phyloP scores from a whole-genome alignment of 2,797 vertebrate genomes.

The Diplodus sargus region DNA sequence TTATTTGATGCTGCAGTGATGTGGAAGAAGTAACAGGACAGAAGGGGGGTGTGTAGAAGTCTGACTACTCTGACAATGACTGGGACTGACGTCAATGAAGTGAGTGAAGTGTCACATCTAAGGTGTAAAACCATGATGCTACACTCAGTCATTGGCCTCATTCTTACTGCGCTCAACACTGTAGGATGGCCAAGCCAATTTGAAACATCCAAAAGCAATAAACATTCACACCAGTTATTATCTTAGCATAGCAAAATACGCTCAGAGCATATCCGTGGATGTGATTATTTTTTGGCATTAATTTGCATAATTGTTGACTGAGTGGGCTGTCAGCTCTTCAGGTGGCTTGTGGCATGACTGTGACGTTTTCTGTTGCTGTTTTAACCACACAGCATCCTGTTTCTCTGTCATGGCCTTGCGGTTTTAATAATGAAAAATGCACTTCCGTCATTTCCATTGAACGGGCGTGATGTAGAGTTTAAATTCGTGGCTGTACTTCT shows the following conservation, averaged over 20 bases:
- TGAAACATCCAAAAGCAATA: neutral
- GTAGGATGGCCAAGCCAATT: neutral
- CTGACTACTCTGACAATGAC: slow-evolving; percentile 77
- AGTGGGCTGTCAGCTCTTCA: slow-evolving; percentile 60
- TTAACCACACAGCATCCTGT: slow-evolving; percentile 86
- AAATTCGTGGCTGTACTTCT: slow-evolving; percentile 60
- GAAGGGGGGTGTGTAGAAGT: slow-evolving; percentile 61
- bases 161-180: slow-evolving; percentile 17
- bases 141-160: slow-evolving; percentile 38
- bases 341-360: slow-evolving; percentile 73
- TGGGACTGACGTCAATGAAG: slow-evolving; percentile 80
- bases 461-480: slow-evolving; percentile 68
- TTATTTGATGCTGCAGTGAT: slow-evolving; percentile 54
- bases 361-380: slow-evolving; percentile 79
- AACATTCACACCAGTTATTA: neutral
- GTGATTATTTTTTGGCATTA: slow-evolving; percentile 15
- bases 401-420: slow-evolving; percentile 76
- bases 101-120: slow-evolving; percentile 65
- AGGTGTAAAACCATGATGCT: slow-evolving; percentile 58
- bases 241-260: neutral
- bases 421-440: slow-evolving; percentile 84
- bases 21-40: slow-evolving; percentile 51
- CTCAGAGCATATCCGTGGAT: neutral
- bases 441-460: slow-evolving; percentile 86
- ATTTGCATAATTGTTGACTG: slow-evolving; percentile 56